Conservation (phyloP, 1,140 invertebrate genomes). For the Pogonomyrmex barbatus region DNA sequence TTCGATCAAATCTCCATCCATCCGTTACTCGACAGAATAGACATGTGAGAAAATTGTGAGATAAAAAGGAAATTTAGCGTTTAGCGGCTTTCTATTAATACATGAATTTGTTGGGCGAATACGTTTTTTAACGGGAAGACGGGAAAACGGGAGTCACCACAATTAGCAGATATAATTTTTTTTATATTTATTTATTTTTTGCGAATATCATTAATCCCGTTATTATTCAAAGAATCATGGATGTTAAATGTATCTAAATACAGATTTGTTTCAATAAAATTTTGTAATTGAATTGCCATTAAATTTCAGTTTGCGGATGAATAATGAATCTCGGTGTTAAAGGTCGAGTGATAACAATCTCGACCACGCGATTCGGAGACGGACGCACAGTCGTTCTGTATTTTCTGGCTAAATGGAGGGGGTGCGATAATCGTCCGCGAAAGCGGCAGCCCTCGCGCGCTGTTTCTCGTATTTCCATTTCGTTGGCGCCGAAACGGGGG, state of each 20-base stretch:
- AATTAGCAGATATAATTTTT: background rate
- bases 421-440: slow-evolving; percentile 44
- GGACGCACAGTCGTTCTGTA: slow-evolving; percentile 15
- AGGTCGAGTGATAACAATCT: slow-evolving; percentile 45
- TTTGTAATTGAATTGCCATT: slow-evolving; percentile 24
- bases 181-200: background rate
- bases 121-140: background rate
- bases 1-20: slow-evolving; percentile 22
- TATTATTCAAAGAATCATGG: background rate
- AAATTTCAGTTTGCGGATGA: slow-evolving; percentile 33
- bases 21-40: slow-evolving; percentile 7
- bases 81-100: background rate
- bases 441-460: slow-evolving; percentile 53
- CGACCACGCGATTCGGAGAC: slow-evolving; percentile 33
- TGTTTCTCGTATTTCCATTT: slow-evolving; percentile 77
- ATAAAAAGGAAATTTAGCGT: background rate
- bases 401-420: background rate
- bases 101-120: background rate
- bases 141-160: background rate
- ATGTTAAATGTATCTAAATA: background rate
- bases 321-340: slow-evolving; percentile 41
- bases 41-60: slow-evolving; percentile 15
- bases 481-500: slow-evolving; percentile 29
- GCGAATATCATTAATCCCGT: background rate
- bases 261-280: background rate